Evolutionary conservation across 2,113 vertebrate genomes (phyloP).

Genomic region (Morone chrysops): DNA sequence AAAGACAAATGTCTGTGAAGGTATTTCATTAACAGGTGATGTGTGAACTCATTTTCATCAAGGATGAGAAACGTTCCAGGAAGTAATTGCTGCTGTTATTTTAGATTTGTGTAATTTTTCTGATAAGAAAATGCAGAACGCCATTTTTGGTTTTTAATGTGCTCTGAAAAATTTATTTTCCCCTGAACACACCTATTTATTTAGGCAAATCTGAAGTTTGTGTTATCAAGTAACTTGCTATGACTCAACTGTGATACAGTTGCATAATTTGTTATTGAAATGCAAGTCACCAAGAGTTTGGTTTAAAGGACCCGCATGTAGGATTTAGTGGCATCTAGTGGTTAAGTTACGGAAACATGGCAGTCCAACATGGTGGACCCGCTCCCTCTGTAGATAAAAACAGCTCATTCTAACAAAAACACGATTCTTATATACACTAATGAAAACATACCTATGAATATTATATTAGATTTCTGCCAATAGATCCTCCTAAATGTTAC

Average conservation of each 20-base stretch:
- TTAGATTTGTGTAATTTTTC: background rate
- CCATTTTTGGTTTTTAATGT: constrained; percentile 15
- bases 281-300: background rate
- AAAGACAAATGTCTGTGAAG: background rate
- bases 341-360: too few relatives aligned
- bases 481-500: too few relatives aligned
- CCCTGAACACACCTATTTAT: constrained; percentile 18
- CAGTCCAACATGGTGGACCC: too few relatives aligned
- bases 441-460: too few relatives aligned
- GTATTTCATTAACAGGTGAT: constrained; percentile 24
- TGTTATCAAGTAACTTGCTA: constrained; percentile 18
- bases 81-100: background rate
- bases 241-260: background rate
- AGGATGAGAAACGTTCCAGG: background rate
- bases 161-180: background rate
- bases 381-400: too few relatives aligned
- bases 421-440: too few relatives aligned
- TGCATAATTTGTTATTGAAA: constrained; percentile 15
- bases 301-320: background rate
- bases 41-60: constrained; percentile 15
- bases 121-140: background rate
- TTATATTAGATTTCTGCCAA: too few relatives aligned
- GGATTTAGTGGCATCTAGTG: too few relatives aligned
- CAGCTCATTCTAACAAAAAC: too few relatives aligned
- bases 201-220: constrained; percentile 18